Evolutionary conservation across 2,888 invertebrate genomes (phyloP).

Genomic region (Trilocha varians): DNA sequence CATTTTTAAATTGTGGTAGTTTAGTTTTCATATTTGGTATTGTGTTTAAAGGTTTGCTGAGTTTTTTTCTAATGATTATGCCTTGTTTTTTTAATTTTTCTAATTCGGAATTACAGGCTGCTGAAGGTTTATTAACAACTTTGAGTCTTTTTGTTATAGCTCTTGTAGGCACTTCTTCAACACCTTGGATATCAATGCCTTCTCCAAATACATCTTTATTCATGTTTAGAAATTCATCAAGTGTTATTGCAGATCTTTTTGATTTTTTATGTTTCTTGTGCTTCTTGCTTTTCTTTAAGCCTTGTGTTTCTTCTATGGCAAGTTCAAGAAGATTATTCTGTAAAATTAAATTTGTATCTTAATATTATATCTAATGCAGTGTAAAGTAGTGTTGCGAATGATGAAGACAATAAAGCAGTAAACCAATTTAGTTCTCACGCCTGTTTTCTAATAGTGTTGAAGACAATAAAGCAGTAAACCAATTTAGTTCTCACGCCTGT

Average conservation of each 20-base stretch:
- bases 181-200: slow-evolving; percentile 56
- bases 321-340: slow-evolving; percentile 56
- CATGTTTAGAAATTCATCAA: slow-evolving; percentile 66
- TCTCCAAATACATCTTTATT: slow-evolving; percentile 67
- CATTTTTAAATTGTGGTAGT: not conserved
- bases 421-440: too few relatives aligned
- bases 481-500: too few relatives aligned
- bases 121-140: slow-evolving; percentile 28
- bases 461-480: too few relatives aligned
- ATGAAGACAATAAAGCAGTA: too few relatives aligned
- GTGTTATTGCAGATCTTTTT: slow-evolving; percentile 58
- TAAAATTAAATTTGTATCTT: slow-evolving; percentile 15
- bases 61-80: slow-evolving; percentile 50
- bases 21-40: slow-evolving; percentile 9
- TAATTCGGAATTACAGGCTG: slow-evolving; percentile 33
- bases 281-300: slow-evolving; percentile 46
- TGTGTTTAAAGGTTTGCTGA: slow-evolving; percentile 9
- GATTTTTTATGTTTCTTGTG: slow-evolving; percentile 64
- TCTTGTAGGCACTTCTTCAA: slow-evolving; percentile 61
- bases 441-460: too few relatives aligned
- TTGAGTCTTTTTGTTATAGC: slow-evolving; percentile 49
- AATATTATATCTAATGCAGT: not conserved
- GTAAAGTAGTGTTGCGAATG: too few relatives aligned
- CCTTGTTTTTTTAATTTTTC: slow-evolving; percentile 58
- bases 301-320: slow-evolving; percentile 40